phyloP scores from a whole-genome alignment of 1,140 invertebrate genomes.

The Rhyzopertha dominica region DNA sequence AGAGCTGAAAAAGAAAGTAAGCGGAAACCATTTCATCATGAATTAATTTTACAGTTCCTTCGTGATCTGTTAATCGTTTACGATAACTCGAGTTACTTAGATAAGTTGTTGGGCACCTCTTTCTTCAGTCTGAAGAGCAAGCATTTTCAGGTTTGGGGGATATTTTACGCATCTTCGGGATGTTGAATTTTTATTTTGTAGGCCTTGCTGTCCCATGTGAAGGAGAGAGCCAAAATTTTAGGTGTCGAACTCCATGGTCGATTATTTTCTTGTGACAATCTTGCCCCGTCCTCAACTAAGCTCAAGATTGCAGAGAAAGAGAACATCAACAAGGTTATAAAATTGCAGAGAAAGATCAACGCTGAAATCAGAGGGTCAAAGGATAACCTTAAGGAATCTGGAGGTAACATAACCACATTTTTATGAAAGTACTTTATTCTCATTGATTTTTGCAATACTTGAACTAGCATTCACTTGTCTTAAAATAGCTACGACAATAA shows the following conservation, averaged over 20 bases:
- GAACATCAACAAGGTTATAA: constrained; percentile 40
- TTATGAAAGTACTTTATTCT: too few species aligned
- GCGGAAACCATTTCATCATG: not conserved
- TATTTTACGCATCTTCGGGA: constrained; percentile 7
- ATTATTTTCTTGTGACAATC: constrained; percentile 31
- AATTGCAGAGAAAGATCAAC: constrained; percentile 38
- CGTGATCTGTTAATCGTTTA: constrained; percentile 74
- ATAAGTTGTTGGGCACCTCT: constrained; percentile 75
- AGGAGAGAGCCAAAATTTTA: constrained; percentile 36
- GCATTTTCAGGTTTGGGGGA: constrained; percentile 40
- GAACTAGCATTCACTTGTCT: too few species aligned
- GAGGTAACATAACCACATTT: constrained; percentile 16
- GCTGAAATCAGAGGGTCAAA: constrained; percentile 28
- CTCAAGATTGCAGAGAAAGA: constrained; percentile 38
- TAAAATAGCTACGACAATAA: too few species aligned
- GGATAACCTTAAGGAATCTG: constrained; percentile 11
- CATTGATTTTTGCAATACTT: too few species aligned
- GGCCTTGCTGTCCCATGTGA: constrained; percentile 33
- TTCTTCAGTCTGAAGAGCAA: constrained; percentile 58
- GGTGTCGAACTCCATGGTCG: constrained; percentile 39
- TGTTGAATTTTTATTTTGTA: constrained; percentile 13
- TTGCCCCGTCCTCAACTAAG: constrained; percentile 23
- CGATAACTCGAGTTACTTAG: constrained; percentile 80
- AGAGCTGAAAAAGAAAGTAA: constrained; percentile 11
- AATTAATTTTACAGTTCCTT: constrained; percentile 53